These are phyloP conservation scores for Ooceraea biroi DNA, from an alignment of 1,140 invertebrate species.

Conservation along the genomic window DNA sequence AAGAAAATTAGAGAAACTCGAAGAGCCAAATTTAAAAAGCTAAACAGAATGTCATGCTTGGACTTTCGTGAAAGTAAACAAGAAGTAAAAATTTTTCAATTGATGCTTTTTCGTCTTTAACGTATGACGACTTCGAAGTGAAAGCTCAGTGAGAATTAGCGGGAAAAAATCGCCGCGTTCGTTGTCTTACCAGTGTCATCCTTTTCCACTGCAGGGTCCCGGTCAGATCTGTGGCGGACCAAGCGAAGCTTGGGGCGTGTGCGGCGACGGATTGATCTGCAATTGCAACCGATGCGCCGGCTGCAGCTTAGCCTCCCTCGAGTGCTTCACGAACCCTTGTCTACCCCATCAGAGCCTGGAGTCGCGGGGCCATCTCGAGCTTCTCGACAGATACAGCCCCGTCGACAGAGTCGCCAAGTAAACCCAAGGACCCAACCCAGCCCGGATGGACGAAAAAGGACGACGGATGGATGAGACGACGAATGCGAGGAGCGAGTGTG, in stretches of 20 bases:
- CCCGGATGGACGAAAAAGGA: neutral
- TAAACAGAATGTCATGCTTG: no score
- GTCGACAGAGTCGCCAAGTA: conserved; percentile 55
- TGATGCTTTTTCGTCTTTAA: neutral
- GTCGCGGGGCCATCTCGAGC: conserved; percentile 14
- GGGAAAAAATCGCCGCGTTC: neutral
- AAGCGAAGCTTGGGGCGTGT: conserved; percentile 82
- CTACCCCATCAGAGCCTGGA: conserved; percentile 58
- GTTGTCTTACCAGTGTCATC: neutral
- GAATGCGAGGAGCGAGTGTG: conserved; percentile 3
- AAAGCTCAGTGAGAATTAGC: neutral
- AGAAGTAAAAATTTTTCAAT: no score
- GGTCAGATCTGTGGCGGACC: conserved; percentile 86
- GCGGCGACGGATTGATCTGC: conserved; percentile 87
- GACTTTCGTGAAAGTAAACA: no score
- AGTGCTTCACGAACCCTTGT: conserved; percentile 79
- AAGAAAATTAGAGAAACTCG: neutral
- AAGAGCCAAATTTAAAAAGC: neutral
- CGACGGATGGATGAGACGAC: neutral
- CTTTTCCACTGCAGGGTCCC: conserved; percentile 82
- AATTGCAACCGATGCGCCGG: conserved; percentile 85
- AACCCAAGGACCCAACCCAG: conserved; percentile 7
- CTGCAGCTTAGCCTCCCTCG: conserved; percentile 83
- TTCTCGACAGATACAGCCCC: conserved; percentile 20
- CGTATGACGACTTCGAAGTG: neutral